Evolutionary conservation across 2,113 vertebrate genomes (phyloP), one percentile per base, ranked within the genome.

Genomic region (Halcyon malimbica): DNA sequence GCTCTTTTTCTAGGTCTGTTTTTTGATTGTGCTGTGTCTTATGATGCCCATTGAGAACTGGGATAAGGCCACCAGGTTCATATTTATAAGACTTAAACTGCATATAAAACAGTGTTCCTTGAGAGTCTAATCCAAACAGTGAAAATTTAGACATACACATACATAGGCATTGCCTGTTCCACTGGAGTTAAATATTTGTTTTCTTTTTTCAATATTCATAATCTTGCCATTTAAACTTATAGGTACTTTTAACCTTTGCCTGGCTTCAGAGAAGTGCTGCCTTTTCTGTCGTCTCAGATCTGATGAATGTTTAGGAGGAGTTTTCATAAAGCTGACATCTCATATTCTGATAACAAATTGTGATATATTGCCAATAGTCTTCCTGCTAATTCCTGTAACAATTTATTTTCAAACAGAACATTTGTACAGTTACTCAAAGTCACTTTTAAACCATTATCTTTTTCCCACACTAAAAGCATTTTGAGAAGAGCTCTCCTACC

Each of bases 121-220:
- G 44, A 31, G 57, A 71, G 29, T 48, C 41, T 73, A 50, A 73
- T n/a, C 20, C 11, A 50, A 1, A 23, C 67, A 18, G 33, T 53
- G 28, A 57, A 70, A 44, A 80, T 35, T 29, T 16, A 81, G 39
- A 35, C 15, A 28, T 6, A n/a, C 2, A 7, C 0, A 0, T 10
- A 24, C 5, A 16, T 2, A 13, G 11, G 6, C 2, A 1, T 20
- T n/a, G 7, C 7, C 57, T 51, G 5, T 87, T 77, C 5, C 6
- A 25, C 6, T 59, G 39, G 41, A 77, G 50, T 60, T 83, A 83
- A 69, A 50, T 37, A 69, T 33, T 74, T 73, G 18, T 29, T 65
- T 87, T 77, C 18, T 78, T 83, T 87, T 56, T 82, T 7, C 23
- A 42, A 11, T 42, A 33, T 82, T 83, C 29, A 10, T 75, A 63